phyloP scores from a whole-genome alignment of 2,113 vertebrate genomes.

The Phyllostomus hastatus region DNA sequence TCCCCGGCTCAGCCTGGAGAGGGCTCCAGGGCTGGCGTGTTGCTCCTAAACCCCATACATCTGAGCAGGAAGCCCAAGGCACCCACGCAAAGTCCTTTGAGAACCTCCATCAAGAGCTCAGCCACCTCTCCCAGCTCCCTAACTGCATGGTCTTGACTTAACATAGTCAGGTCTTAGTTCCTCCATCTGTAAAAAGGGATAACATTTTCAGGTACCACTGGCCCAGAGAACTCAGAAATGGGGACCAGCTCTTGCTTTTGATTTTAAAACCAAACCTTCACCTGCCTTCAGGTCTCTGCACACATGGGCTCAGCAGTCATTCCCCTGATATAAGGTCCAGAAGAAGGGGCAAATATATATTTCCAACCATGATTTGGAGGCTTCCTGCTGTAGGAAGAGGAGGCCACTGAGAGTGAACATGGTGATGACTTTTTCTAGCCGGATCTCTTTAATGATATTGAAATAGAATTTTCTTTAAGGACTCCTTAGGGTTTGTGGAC shows the following conservation, averaged over 20 bases:
- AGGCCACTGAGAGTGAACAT: not conserved
- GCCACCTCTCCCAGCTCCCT: not conserved
- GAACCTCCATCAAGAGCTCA: not conserved
- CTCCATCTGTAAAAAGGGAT: not conserved
- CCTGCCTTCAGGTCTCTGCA: not conserved
- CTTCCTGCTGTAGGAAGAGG: not conserved
- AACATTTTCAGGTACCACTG: not conserved
- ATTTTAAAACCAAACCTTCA: not conserved
- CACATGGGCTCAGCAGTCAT: not conserved
- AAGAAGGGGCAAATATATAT: not conserved
- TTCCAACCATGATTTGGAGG: not conserved
- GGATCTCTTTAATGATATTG: not conserved
- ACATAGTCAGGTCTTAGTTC: not conserved
- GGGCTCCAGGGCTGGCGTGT: not conserved
- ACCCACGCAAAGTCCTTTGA: not conserved
- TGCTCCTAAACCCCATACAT: not conserved
- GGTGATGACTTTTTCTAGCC: not conserved
- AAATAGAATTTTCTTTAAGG: not conserved
- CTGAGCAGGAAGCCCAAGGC: not conserved
- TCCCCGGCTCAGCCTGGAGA: not conserved
- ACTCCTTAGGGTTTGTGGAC: not conserved
- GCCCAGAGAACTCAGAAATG: not conserved
- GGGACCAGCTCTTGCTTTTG: not conserved
- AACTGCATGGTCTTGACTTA: not conserved
- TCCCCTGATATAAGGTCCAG: not conserved